Evolutionary conservation across 2,113 vertebrate genomes (phyloP), one percentile per base, ranked within the genome.

Genomic region (Desmodus rotundus): DNA sequence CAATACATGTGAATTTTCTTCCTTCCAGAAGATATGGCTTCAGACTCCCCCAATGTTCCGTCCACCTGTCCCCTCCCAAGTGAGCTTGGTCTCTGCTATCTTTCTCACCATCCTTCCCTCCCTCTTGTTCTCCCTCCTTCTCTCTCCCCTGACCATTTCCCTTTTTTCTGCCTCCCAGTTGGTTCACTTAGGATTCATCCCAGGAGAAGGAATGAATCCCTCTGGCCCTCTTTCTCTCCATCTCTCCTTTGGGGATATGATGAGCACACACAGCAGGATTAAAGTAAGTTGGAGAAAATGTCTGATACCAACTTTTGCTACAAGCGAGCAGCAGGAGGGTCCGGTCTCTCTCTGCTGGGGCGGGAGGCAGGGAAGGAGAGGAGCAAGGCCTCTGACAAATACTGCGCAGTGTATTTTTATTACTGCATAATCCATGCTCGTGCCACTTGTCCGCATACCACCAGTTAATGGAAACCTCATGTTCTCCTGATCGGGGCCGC

Each of bases 401-500:
- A 98, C 98, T 97, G 97, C 80, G 89, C 97, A 97, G 94, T 97
- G 96, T 98, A 98, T 98, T 98, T 98, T 98, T 98, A 98, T 98
- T 98, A 98, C 98, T 91, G 80, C 97, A 92, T 98, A 98, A 98
- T 98, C 98, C 98, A 94, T 96, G 98, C 98, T 97, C 95, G 92
- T 98, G 97, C 98, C 98, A 98, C 98, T 98, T 98, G 98, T 98
- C 96, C 88, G 89, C 98, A 98, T 98, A 98, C 98, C 98, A 95
- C 94, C 94, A 87, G 97, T 96, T 98, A 98, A 98, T 98, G 98
- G 97, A 98, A 98, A 98, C 98, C 98, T 98, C 97, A 98, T 98
- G 98, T 98, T 97, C 97, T 97, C 84, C 97, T 96, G 96, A 82
- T 97, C 96, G 91, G 98, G 97, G 95, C 96, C 89, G 97, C 97